Conservation (phyloP, 2,888 invertebrate genomes). For the Teleiodes luculella region DNA sequence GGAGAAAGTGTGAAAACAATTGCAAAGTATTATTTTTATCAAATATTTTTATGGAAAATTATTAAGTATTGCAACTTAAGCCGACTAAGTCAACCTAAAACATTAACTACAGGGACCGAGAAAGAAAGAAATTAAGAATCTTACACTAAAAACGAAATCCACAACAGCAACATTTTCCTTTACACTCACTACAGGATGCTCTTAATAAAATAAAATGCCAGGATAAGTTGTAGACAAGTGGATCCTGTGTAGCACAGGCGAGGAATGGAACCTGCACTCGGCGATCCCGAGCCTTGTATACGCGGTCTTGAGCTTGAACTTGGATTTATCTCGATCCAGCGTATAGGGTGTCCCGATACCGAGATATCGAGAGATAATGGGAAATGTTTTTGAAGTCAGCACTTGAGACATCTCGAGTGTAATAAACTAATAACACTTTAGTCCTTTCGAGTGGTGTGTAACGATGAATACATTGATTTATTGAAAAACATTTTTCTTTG, state of each 20-base stretch:
- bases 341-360: slow-evolving; percentile 47
- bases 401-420: neutral
- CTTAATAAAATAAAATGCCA: neutral
- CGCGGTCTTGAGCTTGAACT: slow-evolving; percentile 69
- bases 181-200: neutral
- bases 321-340: slow-evolving; percentile 73
- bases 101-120: too few species aligned
- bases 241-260: neutral
- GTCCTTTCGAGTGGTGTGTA: neutral
- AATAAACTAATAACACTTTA: neutral
- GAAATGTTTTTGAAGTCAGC: neutral
- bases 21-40: too few species aligned
- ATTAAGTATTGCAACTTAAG: too few species aligned
- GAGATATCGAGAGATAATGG: neutral
- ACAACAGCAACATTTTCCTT: slow-evolving; percentile 31
- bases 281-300: slow-evolving; percentile 51
- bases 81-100: too few species aligned
- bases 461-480: too few species aligned
- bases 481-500: too few species aligned
- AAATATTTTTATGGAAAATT: too few species aligned
- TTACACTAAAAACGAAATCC: slow-evolving; percentile 26
- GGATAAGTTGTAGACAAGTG: slow-evolving; percentile 2
- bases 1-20: too few species aligned
- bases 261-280: neutral
- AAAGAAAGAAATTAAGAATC: neutral